Base-by-base conservation (phyloP, 2,797 vertebrate species). In the Rhodeus uyekii region DNA sequence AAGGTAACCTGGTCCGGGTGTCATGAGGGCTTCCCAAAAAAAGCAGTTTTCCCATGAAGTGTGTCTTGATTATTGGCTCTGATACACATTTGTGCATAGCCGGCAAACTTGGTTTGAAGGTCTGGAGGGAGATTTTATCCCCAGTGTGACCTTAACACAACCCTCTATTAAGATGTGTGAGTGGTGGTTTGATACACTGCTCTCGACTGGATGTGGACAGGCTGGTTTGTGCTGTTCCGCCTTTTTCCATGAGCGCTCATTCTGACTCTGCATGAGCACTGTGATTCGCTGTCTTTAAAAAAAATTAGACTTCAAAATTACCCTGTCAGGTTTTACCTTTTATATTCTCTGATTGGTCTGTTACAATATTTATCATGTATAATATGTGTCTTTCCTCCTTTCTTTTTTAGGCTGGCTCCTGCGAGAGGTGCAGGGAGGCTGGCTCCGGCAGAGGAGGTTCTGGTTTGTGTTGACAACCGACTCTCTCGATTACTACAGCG, bases 401-500 rank as follows among this genome's bases (percentile, higher is more conserved):
- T 67, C 39, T 44, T 68, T 34, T 67, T 44, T 78, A 99, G 98
- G 98, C 48, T 99, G 97, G 97, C 92, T 99, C 87, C 93, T 97
- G 85, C 92, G 96, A 13, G 97, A 98, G 89, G 96, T 96, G 78
- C 93, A 92, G 29, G 92, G 94, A 18, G 95, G 96, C 79, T 99
- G 97, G 97, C 94, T 97, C 76, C 95, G 96, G 73, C 95, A 97
- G 34, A 95, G 96, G n/a, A 95, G 96, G 42, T 96, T 96, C 91
- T 99, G 98, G 98, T 99, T 99, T 1, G 96, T 97, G 82, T 93
- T 99, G 87, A 97, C 95, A 0, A 92, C 95, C 2, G 97, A 99
- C 87, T 98, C 98, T 38, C 92, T 99, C 19, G 98, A 99, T 90
- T 98, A 97, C 92, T 97, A 97, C 93, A 97, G 91, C 34, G 93